Base-by-base conservation (phyloP, 1,140 invertebrate species). In the Mesaphorura yosii region DNA sequence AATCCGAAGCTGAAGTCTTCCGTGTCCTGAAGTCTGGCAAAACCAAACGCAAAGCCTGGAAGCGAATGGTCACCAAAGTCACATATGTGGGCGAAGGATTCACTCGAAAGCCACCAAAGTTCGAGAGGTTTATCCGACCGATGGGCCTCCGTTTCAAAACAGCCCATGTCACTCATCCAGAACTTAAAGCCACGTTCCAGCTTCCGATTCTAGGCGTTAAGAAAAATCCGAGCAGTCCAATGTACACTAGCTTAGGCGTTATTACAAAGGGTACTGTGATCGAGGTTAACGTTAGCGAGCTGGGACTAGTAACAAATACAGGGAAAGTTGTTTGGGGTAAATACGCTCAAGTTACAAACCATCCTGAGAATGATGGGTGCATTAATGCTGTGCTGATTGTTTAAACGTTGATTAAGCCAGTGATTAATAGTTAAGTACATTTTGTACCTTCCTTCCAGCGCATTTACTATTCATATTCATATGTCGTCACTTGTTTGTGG, bases 301-400 rank as follows among this genome's bases (percentile, higher is more conserved):
- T 99, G 41, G 96, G 96, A 75, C 75, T 99, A 40, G 96, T 99
- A 0, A 99, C 95, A 10, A 92, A 97, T 70, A 86, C 87, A 29
- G 96, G 96, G 51, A 99, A 99, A 82, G 92, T 99, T 55, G 89
- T 99, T 1, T 99, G 95, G 95, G 96, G 94, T 59, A 99, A 99
- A 78, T 99, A 96, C 74, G 96, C 96, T 0, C 96, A 99, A 72
- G 93, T 99, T 15, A 97, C 94, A 0, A 99, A 99, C 70, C 93
- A 98, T 74, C 96, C 96, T 6, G 96, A 99, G 71, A 98, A 98
- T 75, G 96, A 99, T 80, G 96, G 96, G 26, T 98, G 94, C 69
- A 96, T 99, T 42, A 99, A 99, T 81, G 93, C 94, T 69, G 88
- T 99, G 54, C 74, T 99, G 42, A 76, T 99, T 66, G 87, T 98